Percentiles rank a stretch among this genome's conserved stretches.
Evolutionary conservation across 1,140 invertebrate species (phyloP).

Genomic region (Nautilus pompilius): DNA sequence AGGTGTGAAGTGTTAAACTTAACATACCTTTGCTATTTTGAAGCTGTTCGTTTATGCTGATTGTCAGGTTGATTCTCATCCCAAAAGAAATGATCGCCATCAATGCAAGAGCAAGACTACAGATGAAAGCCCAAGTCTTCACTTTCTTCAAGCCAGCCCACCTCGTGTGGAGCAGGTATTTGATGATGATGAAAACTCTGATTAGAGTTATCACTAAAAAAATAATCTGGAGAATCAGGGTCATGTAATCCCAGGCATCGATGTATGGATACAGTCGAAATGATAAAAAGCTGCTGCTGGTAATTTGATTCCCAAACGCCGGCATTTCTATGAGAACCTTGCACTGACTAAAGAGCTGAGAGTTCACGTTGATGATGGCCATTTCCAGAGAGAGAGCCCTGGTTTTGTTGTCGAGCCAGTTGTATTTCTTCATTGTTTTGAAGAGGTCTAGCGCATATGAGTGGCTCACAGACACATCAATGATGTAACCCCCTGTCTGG

Average conservation of each 20-base stretch:
- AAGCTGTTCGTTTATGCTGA: no score
- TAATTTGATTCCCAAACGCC: not conserved
- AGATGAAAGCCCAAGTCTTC: not conserved
- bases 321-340: not conserved
- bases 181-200: not conserved
- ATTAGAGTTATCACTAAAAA: not conserved
- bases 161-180: not conserved
- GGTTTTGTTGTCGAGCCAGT: not conserved
- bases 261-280: not conserved
- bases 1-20: no score
- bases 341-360: not conserved
- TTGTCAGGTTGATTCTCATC: no score
- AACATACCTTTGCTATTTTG: no score
- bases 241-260: not conserved
- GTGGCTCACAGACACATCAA: not conserved
- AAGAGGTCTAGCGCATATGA: not conserved
- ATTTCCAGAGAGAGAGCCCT: not conserved
- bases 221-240: not conserved
- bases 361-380: not conserved
- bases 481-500: not conserved
- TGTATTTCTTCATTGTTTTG: not conserved
- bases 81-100: no score
- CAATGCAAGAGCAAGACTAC: no score
- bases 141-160: not conserved
- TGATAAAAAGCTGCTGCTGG: not conserved